phyloP scores from a whole-genome alignment of 2,888 invertebrate species.

The Leptinotarsa tumamoca region DNA sequence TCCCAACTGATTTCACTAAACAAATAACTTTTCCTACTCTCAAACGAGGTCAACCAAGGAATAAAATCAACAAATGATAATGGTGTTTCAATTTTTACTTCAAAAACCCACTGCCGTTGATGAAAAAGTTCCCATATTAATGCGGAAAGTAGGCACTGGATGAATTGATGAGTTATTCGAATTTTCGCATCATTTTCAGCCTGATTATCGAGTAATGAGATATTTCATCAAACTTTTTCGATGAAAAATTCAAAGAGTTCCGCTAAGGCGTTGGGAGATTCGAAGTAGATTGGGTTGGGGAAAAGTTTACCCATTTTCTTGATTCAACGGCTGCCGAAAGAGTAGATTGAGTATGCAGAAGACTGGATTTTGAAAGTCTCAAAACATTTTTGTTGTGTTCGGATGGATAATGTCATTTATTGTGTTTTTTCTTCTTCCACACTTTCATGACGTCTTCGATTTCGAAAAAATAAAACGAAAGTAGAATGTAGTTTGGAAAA shows the following conservation, averaged over 20 bases:
- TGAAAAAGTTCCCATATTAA: neutral
- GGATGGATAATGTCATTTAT: too few species aligned
- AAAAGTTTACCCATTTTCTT: neutral
- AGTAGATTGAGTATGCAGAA: too few species aligned
- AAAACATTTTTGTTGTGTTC: too few species aligned
- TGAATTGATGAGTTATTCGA: slow-evolving; percentile 13
- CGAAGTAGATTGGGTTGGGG: neutral
- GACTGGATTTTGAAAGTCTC: too few species aligned
- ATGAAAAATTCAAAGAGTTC: slow-evolving; percentile 11
- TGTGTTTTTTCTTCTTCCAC: too few species aligned
- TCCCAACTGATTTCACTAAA: slow-evolving; percentile 5
- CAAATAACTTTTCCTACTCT: neutral
- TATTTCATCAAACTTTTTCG: slow-evolving; percentile 17
- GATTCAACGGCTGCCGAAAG: too few species aligned
- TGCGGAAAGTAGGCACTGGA: neutral
- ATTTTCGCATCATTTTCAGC: slow-evolving; percentile 18
- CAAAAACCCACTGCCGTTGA: slow-evolving; percentile 11
- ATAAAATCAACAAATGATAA: neutral
- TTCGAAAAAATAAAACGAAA: too few species aligned
- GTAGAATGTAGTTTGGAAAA: too few species aligned
- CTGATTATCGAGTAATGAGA: slow-evolving; percentile 16
- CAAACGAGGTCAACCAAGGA: neutral
- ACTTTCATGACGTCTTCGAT: too few species aligned
- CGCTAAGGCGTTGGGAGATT: neutral
- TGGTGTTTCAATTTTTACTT: neutral